Evolutionary conservation across 2,888 invertebrate species (phyloP).

Genomic region (Thera obeliscata): DNA sequence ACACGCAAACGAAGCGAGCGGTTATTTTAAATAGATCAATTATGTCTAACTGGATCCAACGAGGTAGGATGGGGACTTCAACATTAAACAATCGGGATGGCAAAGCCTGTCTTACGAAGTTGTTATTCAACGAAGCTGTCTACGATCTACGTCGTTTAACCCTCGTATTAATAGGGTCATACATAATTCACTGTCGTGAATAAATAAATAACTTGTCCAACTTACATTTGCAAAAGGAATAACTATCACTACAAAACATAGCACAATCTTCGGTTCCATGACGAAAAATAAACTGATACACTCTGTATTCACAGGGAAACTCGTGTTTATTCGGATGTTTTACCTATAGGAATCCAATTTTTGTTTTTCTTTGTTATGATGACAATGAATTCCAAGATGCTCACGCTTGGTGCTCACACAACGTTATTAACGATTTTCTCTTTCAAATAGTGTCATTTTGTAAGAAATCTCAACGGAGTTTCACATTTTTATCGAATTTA

Average conservation of each 20-base stretch:
- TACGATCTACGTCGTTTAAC: too few relatives aligned
- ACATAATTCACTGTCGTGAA: too few relatives aligned
- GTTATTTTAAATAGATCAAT: too few relatives aligned
- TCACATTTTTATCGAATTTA: too few relatives aligned
- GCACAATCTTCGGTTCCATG: constrained; percentile 16
- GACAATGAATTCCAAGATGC: constrained; percentile 40
- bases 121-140: too few relatives aligned
- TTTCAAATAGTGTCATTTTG: neutral
- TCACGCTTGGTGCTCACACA: neutral
- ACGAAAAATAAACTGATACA: neutral
- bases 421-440: neutral
- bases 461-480: too few relatives aligned
- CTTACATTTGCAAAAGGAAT: constrained; percentile 40
- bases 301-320: constrained; percentile 14
- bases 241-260: constrained; percentile 30
- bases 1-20: too few relatives aligned
- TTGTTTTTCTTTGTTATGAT: constrained; percentile 40
- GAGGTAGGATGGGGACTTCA: too few relatives aligned
- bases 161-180: too few relatives aligned
- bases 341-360: constrained; percentile 4
- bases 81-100: too few relatives aligned
- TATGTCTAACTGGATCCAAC: too few relatives aligned
- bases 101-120: too few relatives aligned
- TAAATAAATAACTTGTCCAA: neutral
- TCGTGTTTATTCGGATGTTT: constrained; percentile 1